Evolutionary conservation across 1,140 invertebrate genomes (phyloP).

Genomic region (Brachionus manjavacas): DNA sequence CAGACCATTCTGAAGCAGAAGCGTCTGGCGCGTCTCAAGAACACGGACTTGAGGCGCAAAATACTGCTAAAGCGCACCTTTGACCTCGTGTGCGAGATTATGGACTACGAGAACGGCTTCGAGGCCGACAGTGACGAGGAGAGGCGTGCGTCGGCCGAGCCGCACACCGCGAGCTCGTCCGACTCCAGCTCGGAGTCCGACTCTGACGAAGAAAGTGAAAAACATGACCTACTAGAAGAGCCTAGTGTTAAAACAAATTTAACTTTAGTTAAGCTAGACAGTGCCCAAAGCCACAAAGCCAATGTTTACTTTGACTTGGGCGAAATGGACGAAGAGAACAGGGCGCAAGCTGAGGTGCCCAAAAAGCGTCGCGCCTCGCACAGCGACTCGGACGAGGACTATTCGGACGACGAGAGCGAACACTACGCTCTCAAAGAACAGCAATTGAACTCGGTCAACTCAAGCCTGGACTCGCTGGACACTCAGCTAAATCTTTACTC

Average conservation of each 20-base stretch:
- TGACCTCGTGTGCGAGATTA: constrained; percentile 31
- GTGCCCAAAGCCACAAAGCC: neutral
- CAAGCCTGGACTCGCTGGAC: neutral
- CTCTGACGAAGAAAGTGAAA: neutral
- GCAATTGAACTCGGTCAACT: neutral
- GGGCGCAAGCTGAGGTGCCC: neutral
- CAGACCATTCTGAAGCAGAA: constrained; percentile 29
- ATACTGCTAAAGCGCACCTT: constrained; percentile 34
- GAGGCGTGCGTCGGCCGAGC: too few species aligned
- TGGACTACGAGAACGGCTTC: constrained; percentile 37
- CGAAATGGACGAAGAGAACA: neutral
- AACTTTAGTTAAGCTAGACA: constrained; percentile 27
- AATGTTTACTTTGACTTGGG: neutral
- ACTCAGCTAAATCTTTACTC: neutral
- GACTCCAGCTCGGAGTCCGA: neutral
- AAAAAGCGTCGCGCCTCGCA: neutral
- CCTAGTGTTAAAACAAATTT: constrained; percentile 19
- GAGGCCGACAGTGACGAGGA: too few species aligned
- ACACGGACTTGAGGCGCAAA: constrained; percentile 27
- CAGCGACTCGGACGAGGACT: constrained; percentile 1
- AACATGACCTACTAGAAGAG: neutral
- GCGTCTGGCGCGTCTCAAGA: constrained; percentile 8
- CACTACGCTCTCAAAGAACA: neutral
- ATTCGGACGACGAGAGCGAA: neutral
- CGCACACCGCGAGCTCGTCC: neutral